phyloP scores from a whole-genome alignment of 2,797 vertebrate genomes.

The Pseudochromis fuscus region DNA sequence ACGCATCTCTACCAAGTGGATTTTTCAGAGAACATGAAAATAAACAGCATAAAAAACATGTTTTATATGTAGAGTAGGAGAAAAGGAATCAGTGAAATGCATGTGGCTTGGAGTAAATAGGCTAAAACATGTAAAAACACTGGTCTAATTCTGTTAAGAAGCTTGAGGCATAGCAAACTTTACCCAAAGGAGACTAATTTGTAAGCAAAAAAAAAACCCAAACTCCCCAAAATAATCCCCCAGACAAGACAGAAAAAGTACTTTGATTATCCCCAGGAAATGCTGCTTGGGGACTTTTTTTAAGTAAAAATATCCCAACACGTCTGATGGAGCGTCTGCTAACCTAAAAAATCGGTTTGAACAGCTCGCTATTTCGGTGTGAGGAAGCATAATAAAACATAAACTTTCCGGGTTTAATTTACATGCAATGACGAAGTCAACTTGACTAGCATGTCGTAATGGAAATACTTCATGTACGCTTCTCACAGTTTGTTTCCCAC shows the following conservation, averaged over 20 bases:
- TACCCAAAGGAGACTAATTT: conserved; percentile 37
- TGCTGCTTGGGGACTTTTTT: conserved; percentile 14
- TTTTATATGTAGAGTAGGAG: conserved; percentile 11
- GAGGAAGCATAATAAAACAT: background rate
- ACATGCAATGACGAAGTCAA: background rate
- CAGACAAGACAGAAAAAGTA: conserved; percentile 6
- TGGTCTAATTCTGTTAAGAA: background rate
- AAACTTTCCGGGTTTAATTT: background rate
- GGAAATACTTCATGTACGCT: background rate
- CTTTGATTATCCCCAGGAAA: conserved; percentile 40
- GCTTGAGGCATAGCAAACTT: conserved; percentile 12
- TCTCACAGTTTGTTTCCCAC: background rate
- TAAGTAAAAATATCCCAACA: conserved; percentile 17
- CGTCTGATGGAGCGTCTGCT: background rate
- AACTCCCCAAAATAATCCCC: conserved; percentile 28
- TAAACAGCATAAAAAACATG: conserved; percentile 27
- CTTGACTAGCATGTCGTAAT: background rate
- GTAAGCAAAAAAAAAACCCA: conserved; percentile 16
- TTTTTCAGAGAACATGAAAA: conserved; percentile 38
- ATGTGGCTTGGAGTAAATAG: conserved; percentile 5
- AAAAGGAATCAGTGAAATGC: conserved; percentile 18
- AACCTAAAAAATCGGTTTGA: conserved; percentile 17
- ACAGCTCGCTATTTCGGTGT: background rate
- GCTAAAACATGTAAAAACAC: conserved; percentile 12
- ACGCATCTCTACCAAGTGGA: conserved; percentile 13